Base-by-base conservation (phyloP, 2,888 invertebrate species). In the Coenonympha arcania region DNA sequence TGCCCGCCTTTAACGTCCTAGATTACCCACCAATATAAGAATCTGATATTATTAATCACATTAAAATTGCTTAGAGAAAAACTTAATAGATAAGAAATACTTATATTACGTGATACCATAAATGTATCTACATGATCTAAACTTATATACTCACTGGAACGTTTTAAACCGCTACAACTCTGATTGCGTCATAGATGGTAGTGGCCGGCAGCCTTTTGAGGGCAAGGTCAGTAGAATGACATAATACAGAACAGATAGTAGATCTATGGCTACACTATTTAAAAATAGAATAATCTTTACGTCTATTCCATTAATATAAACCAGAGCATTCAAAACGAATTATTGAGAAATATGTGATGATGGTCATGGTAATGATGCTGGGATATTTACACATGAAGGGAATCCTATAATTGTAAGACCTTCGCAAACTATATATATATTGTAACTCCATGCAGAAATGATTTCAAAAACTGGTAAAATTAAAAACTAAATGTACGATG, bases 161-260 rank as follows among this genome's bases (percentile, higher is more conserved):
- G 24, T 22, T 39, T 22, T 22, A 24, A 24, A 39, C 22, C 37
- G 22, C 13, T 22, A 13, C 16, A 13, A 13, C 8, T 37, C 37
- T 37, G 9, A 24, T 39, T 39, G 39, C 39, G 39, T 39, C 24
- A 39, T 24, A 22, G 9, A 22, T 22, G 39, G 22, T 24, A 39
- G 15, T 39, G 39, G 22, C 39, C 24, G 9, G 9, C 39, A 24
- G 39, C 19, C 13, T n/a, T 39, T 39, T 39, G 39, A 39, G 39
- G 39, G 15, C 39, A 39, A 39, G 24, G 39, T 39, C 22, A 24
- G 22, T 8, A 24, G 22, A 19, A 24, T 39, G 39, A 39, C 39
- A 15, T 39, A 39, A 39, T 24, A 24, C 9, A 39, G 39, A 39
- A 24, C 39, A 15, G 39, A 24, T 24, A 15, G 15, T 24, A 24